Conservation (phyloP, 2,888 invertebrate genomes). For the Andrena bicolor region DNA sequence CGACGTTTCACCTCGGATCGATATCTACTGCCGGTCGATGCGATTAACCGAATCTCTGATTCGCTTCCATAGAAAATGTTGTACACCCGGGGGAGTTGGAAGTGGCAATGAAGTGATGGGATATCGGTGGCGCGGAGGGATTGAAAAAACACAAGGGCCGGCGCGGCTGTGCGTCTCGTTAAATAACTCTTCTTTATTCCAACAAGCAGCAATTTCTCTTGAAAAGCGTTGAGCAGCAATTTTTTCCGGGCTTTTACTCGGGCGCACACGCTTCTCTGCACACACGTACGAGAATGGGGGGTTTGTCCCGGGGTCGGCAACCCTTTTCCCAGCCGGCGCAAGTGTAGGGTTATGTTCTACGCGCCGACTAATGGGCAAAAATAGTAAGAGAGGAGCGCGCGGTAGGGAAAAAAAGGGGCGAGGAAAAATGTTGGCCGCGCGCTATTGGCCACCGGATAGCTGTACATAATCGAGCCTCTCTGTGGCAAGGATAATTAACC, state of each 20-base stretch:
- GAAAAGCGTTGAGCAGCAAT: constrained; percentile 62
- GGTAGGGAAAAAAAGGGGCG: constrained; percentile 8
- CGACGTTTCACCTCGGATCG: constrained; percentile 22
- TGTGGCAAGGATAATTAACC: constrained; percentile 68
- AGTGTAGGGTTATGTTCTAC: constrained; percentile 61
- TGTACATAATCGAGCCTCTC: constrained; percentile 67
- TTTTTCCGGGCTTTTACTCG: constrained; percentile 64
- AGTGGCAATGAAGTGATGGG: too few relatives aligned
- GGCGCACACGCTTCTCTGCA: constrained; percentile 50
- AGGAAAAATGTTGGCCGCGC: constrained; percentile 48
- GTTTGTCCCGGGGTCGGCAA: constrained; percentile 72
- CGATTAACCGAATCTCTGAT: constrained; percentile 5
- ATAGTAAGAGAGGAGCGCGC: constrained; percentile 48
- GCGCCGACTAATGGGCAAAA: constrained; percentile 67
- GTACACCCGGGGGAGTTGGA: not conserved
- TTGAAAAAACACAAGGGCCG: not conserved
- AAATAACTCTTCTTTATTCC: constrained; percentile 64
- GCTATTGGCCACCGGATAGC: constrained; percentile 64
- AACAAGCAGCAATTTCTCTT: constrained; percentile 59
- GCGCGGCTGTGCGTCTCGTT: constrained; percentile 30
- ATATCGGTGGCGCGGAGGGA: not conserved
- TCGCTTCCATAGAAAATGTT: not conserved
- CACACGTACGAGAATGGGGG: constrained; percentile 46
- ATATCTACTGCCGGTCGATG: constrained; percentile 7
- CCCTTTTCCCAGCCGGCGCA: constrained; percentile 63